Percentiles rank a stretch among this genome's conserved stretches.
Evolutionary conservation across 2,888 invertebrate genomes (phyloP).

Genomic region (Chloroclysta siterata): DNA sequence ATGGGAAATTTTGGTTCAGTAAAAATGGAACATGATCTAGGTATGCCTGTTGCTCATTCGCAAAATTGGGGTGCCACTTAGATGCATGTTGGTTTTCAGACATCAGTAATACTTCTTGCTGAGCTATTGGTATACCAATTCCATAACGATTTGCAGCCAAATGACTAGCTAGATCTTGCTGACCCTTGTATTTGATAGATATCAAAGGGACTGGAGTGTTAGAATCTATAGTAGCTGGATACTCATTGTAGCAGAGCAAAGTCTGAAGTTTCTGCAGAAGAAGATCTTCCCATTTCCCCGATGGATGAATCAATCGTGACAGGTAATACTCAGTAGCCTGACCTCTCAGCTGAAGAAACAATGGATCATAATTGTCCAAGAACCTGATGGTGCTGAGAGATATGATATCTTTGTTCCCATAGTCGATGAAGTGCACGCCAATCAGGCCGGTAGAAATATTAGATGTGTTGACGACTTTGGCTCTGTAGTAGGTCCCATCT

Average conservation of each 20-base stretch:
- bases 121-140: conserved; percentile 70
- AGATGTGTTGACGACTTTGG: conserved; percentile 81
- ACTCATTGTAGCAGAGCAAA: conserved; percentile 74
- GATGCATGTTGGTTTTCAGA: conserved; percentile 50
- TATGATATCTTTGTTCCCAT: conserved; percentile 87
- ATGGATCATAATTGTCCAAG: conserved; percentile 80
- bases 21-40: conserved; percentile 75
- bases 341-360: conserved; percentile 79
- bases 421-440: conserved; percentile 88
- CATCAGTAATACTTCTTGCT: conserved; percentile 74
- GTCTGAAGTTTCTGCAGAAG: conserved; percentile 71
- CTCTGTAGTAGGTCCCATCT: conserved; percentile 88
- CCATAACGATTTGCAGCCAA: conserved; percentile 76
- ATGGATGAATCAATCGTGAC: conserved; percentile 81
- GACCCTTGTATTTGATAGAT: conserved; percentile 76
- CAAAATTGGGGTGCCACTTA: conserved; percentile 63
- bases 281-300: conserved; percentile 83
- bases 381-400: conserved; percentile 85
- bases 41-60: conserved; percentile 58
- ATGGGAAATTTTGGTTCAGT: conserved; percentile 74
- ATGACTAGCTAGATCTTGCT: conserved; percentile 76
- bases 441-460: conserved; percentile 81
- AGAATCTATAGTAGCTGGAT: conserved; percentile 65
- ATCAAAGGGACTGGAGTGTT: conserved; percentile 74
- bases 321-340: conserved; percentile 86